A percentile compares a stretch with the other conserved stretches of the same genome.
Conservation (phyloP, 2,888 invertebrate species). For the Muscina levida region DNA sequence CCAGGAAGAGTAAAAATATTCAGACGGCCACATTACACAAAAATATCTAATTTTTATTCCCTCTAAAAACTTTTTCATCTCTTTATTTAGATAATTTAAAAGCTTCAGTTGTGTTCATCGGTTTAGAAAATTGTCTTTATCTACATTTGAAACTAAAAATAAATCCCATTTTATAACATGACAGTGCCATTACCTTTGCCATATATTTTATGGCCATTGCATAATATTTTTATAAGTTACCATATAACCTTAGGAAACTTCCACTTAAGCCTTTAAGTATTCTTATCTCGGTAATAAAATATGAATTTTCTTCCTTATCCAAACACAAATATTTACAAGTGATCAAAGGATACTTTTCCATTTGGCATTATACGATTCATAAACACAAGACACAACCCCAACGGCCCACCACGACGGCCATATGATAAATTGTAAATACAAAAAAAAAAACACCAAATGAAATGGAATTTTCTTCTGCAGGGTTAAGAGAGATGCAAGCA, state of each 20-base stretch:
- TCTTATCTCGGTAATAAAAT: conserved; percentile 18
- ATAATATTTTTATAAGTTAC: background rate
- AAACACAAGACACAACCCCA: background rate
- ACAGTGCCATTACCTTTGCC: no score
- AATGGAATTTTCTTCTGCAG: background rate
- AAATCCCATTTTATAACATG: no score
- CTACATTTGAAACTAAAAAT: no score
- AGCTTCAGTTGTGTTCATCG: no score
- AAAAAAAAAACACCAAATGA: conserved; percentile 14
- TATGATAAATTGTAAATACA: conserved; percentile 29
- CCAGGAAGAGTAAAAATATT: no score
- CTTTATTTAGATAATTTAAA: no score
- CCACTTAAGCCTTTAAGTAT: conserved; percentile 14
- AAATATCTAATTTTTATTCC: no score
- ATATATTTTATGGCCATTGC: background rate
- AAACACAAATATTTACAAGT: conserved; percentile 40
- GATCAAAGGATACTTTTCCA: conserved; percentile 2
- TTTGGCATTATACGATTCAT: background rate
- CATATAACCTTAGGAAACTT: conserved; percentile 2
- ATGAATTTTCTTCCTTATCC: conserved; percentile 22
- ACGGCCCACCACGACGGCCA: background rate
- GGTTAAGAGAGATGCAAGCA: background rate
- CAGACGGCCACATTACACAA: no score
- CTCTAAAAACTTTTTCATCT: no score
- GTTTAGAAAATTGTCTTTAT: no score